Conservation (phyloP, 2,888 invertebrate species). For the Epistrophe grossulariae region DNA sequence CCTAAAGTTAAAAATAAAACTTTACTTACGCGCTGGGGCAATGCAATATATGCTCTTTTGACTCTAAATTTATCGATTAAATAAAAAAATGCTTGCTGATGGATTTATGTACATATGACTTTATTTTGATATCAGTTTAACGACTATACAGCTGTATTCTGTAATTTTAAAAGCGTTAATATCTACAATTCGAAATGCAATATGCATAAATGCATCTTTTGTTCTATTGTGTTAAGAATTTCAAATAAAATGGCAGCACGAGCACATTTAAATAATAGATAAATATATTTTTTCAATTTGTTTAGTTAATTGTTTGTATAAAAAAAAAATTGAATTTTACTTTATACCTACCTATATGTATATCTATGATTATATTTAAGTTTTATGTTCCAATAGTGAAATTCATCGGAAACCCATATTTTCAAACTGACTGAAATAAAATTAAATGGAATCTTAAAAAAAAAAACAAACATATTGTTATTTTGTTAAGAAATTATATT, state of each 20-base stretch:
- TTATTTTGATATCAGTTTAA: conserved; percentile 39
- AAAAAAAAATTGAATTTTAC: conserved; percentile 16
- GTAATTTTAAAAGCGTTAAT: conserved; percentile 14
- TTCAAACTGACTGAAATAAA: conserved; percentile 72
- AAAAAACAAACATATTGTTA: background rate
- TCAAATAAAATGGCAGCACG: conserved; percentile 52
- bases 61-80: conserved; percentile 16
- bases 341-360: background rate
- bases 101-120: conserved; percentile 38
- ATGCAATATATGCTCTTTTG: conserved; percentile 78
- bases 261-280: conserved; percentile 40
- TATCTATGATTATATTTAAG: conserved; percentile 44
- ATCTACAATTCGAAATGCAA: background rate
- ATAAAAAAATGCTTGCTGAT: conserved; percentile 23
- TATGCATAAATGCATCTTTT: background rate
- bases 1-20: conserved; percentile 42
- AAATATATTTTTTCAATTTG: conserved; percentile 26
- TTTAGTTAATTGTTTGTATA: conserved; percentile 21
- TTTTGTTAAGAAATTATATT: background rate
- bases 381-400: conserved; percentile 54
- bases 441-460: conserved; percentile 47
- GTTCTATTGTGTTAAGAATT: background rate
- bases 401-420: conserved; percentile 35
- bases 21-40: conserved; percentile 76
- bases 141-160: background rate